Evolutionary conservation across 2,797 vertebrate species (phyloP).

Genomic region (Anabacerthia variegaticeps): DNA sequence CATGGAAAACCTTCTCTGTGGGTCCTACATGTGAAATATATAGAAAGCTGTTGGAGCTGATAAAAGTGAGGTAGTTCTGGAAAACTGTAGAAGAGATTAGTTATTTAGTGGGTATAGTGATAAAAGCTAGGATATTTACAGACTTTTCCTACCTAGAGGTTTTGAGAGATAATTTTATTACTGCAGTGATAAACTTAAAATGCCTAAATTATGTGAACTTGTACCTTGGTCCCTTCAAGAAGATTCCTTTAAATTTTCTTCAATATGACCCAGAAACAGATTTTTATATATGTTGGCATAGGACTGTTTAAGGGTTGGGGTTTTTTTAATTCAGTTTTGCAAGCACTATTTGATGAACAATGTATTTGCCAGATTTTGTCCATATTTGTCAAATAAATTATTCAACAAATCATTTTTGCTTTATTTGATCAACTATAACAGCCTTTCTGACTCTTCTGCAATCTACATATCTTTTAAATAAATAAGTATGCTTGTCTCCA

Average conservation of each 20-base stretch:
- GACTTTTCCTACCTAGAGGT: background rate
- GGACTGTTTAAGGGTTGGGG: background rate
- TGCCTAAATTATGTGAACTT: background rate
- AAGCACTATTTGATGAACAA: constrained; percentile 36
- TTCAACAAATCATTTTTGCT: constrained; percentile 47
- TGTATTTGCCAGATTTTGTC: constrained; percentile 43
- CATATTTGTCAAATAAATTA: constrained; percentile 67
- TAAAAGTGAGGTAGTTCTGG: background rate
- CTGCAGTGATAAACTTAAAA: background rate
- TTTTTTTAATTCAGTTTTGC: background rate
- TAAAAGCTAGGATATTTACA: background rate
- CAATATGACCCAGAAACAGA: background rate
- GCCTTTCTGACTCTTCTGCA: constrained; percentile 34
- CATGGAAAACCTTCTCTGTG: background rate
- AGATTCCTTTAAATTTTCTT: background rate
- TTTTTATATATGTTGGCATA: background rate
- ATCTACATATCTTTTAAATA: constrained; percentile 59
- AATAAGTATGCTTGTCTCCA: constrained; percentile 25
- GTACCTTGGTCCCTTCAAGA: background rate
- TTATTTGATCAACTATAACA: constrained; percentile 57
- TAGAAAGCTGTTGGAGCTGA: background rate
- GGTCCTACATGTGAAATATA: background rate
- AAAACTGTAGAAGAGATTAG: background rate
- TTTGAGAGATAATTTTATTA: constrained; percentile 21
- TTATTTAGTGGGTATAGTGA: background rate